phyloP scores from a whole-genome alignment of 1,140 invertebrate genomes.

The Lasaia peninsularis region DNA sequence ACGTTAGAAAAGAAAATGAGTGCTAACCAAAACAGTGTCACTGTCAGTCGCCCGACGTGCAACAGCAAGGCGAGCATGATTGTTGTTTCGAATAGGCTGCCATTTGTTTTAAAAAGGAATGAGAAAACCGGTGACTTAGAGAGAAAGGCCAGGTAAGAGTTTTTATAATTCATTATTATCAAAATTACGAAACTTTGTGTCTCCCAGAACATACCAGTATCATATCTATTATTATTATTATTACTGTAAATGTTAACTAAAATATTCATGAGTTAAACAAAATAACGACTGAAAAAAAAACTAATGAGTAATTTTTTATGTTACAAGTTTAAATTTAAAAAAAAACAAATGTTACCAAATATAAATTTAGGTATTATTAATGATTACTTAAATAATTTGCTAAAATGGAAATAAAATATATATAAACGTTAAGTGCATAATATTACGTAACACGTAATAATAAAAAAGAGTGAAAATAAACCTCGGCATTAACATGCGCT shows the following conservation, averaged over 20 bases:
- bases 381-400: neutral
- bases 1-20: conserved; percentile 51
- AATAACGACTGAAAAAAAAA: neutral
- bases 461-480: too few relatives aligned
- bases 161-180: neutral
- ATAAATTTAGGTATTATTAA: too few relatives aligned
- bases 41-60: conserved; percentile 65
- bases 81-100: conserved; percentile 92
- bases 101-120: conserved; percentile 89
- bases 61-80: conserved; percentile 86
- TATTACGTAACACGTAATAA: too few relatives aligned
- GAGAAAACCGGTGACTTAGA: conserved; percentile 83
- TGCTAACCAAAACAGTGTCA: conserved; percentile 51
- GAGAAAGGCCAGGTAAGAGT: conserved; percentile 86
- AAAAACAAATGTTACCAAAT: too few relatives aligned
- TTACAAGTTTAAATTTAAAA: too few relatives aligned
- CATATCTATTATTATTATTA: neutral
- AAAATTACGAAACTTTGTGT: too few relatives aligned
- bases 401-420: too few relatives aligned
- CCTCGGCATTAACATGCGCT: neutral
- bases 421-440: too few relatives aligned
- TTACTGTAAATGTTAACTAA: neutral
- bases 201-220: too few relatives aligned
- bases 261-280: neutral
- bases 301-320: too few relatives aligned